Evolutionary conservation across 2,888 invertebrate species (phyloP).

Genomic region (Diloba caeruleocephala): DNA sequence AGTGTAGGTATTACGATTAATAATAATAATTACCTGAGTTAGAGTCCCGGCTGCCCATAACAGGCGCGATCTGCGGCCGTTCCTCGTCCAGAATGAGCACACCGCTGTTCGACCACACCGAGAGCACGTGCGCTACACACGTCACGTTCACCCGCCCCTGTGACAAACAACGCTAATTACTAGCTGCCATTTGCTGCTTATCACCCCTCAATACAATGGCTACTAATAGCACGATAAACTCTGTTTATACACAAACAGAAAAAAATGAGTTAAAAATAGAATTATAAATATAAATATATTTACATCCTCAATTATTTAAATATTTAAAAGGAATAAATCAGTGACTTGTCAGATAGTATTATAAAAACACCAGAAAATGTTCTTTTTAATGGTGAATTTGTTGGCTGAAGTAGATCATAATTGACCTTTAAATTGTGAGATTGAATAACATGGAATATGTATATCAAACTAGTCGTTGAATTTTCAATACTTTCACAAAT

Average conservation of each 20-base stretch:
- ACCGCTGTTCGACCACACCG: constrained; percentile 88
- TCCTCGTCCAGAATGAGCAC: constrained; percentile 90
- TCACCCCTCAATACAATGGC: not conserved
- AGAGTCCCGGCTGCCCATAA: constrained; percentile 90
- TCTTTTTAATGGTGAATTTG: too few species aligned
- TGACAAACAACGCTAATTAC: constrained; percentile 35
- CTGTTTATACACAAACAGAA: constrained; percentile 1
- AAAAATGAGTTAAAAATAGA: constrained; percentile 5
- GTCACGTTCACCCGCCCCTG: constrained; percentile 89
- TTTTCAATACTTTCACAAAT: constrained; percentile 1
- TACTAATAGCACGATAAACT: not conserved
- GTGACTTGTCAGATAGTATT: too few species aligned
- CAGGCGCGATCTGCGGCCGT: constrained; percentile 91
- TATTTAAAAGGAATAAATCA: too few species aligned
- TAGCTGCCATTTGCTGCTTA: not conserved
- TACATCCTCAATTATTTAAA: too few species aligned
- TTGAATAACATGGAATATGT: too few species aligned
- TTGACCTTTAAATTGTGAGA: too few species aligned
- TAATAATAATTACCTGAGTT: constrained; percentile 74
- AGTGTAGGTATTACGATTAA: not conserved
- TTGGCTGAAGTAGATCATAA: too few species aligned
- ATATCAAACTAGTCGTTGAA: not conserved
- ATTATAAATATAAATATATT: too few species aligned
- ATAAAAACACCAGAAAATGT: too few species aligned
- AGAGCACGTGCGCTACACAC: constrained; percentile 89